Conservation (phyloP, 2,113 vertebrate genomes). For the Epinephelus cyanopodus region DNA sequence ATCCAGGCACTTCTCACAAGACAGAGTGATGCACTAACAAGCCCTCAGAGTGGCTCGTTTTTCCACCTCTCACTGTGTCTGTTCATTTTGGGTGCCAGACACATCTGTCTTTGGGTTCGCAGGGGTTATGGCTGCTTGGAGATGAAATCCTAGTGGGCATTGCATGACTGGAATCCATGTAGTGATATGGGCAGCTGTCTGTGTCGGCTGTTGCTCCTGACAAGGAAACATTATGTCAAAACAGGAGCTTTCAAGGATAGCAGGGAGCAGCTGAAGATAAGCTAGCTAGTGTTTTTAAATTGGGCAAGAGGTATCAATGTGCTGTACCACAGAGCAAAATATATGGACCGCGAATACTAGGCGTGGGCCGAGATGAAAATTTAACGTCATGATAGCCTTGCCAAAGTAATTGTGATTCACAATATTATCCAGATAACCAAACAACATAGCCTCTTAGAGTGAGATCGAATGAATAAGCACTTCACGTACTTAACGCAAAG, state of each 20-base stretch:
- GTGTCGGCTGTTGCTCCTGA: slow-evolving; percentile 41
- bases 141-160: slow-evolving; percentile 56
- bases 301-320: neutral
- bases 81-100: slow-evolving; percentile 60
- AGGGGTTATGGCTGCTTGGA: slow-evolving; percentile 38
- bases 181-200: slow-evolving; percentile 37
- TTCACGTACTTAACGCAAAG: too few species aligned
- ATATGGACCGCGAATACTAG: slow-evolving; percentile 17
- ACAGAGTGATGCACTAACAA: slow-evolving; percentile 63
- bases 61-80: slow-evolving; percentile 42
- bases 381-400: too few species aligned
- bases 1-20: slow-evolving; percentile 31
- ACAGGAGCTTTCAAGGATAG: neutral
- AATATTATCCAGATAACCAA: too few species aligned
- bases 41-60: slow-evolving; percentile 56
- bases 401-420: too few species aligned
- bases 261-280: slow-evolving; percentile 2
- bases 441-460: too few species aligned
- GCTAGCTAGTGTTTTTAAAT: neutral
- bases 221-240: slow-evolving; percentile 38
- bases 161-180: slow-evolving; percentile 56
- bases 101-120: slow-evolving; percentile 44
- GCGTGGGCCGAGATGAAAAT: too few species aligned
- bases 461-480: too few species aligned
- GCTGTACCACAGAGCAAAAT: neutral